These are phyloP conservation scores for Zoanthus gigantus DNA, from an alignment of 92 coral and sea anemone genomes.

Conservation along the genomic window DNA sequence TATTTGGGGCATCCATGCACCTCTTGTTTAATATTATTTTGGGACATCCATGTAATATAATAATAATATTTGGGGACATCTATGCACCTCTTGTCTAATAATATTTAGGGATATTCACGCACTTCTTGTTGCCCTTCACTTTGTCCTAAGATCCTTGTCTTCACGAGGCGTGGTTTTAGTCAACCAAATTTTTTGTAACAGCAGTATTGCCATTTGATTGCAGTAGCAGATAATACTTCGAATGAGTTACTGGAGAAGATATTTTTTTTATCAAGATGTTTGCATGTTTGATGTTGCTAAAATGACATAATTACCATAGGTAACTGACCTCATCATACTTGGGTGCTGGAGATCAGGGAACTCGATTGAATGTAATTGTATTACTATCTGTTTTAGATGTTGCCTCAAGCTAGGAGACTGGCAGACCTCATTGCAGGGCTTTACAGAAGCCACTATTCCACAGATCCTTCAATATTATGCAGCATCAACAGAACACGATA, in stretches of 20 bases:
- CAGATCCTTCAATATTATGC: slow-evolving; percentile 87
- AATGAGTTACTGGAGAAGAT: neutral
- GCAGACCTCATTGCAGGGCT: slow-evolving; percentile 93
- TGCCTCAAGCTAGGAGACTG: slow-evolving; percentile 97
- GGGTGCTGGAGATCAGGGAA: too few relatives aligned
- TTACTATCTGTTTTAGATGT: slow-evolving; percentile 62
- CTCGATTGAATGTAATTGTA: neutral
- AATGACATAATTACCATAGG: too few relatives aligned
- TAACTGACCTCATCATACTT: too few relatives aligned
- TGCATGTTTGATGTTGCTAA: too few relatives aligned
- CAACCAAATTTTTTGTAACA: neutral
- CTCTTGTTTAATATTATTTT: too few relatives aligned
- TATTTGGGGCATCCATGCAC: too few relatives aligned
- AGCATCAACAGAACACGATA: slow-evolving; percentile 96
- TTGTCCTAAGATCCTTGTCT: too few relatives aligned
- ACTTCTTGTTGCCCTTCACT: too few relatives aligned
- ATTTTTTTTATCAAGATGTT: neutral
- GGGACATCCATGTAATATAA: too few relatives aligned
- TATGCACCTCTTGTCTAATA: too few relatives aligned
- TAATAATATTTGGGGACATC: too few relatives aligned
- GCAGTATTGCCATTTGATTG: neutral
- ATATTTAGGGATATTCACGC: too few relatives aligned
- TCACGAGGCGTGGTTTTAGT: neutral
- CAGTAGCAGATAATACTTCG: neutral
- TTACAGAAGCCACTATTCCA: slow-evolving; percentile 91